phyloP scores from a whole-genome alignment of 2,888 invertebrate species.

The Acanthopleura granulata region DNA sequence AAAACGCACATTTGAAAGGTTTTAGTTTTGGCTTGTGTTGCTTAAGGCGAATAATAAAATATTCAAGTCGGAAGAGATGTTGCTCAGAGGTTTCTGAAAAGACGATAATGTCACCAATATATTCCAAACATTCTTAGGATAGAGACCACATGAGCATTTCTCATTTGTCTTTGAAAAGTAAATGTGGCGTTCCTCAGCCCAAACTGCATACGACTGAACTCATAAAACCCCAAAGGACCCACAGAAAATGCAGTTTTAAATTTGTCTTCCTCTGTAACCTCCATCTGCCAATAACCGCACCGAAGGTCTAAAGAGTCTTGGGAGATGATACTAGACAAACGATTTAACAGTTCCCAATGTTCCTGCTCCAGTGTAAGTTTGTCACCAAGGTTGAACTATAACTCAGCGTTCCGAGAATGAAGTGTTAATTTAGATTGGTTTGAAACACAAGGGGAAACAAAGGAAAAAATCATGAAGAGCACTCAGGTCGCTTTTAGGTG shows the following conservation, averaged over 20 bases:
- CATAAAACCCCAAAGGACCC: neutral
- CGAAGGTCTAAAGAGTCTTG: neutral
- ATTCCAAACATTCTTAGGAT: conserved; percentile 2
- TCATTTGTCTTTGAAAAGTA: conserved; percentile 5
- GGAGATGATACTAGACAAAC: neutral
- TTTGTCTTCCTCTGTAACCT: neutral
- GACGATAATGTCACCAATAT: neutral
- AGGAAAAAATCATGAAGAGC: no score
- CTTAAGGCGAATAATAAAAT: neutral
- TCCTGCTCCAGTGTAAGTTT: neutral
- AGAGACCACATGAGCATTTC: neutral
- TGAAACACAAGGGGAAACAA: no score
- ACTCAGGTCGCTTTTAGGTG: no score
- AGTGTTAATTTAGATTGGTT: no score
- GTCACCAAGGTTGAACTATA: no score
- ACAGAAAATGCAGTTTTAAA: neutral
- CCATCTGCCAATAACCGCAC: neutral
- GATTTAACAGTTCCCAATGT: neutral
- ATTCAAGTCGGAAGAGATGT: neutral
- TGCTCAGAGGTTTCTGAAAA: no score
- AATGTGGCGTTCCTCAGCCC: conserved; percentile 4
- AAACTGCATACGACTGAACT: neutral
- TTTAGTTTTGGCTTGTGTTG: neutral
- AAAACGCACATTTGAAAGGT: conserved; percentile 8
- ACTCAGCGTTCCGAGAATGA: no score